A percentile compares a stretch with the other conserved stretches of the same genome.
phyloP scores from a whole-genome alignment of 2,797 vertebrate species.

The Arremon aurantiirostris region DNA sequence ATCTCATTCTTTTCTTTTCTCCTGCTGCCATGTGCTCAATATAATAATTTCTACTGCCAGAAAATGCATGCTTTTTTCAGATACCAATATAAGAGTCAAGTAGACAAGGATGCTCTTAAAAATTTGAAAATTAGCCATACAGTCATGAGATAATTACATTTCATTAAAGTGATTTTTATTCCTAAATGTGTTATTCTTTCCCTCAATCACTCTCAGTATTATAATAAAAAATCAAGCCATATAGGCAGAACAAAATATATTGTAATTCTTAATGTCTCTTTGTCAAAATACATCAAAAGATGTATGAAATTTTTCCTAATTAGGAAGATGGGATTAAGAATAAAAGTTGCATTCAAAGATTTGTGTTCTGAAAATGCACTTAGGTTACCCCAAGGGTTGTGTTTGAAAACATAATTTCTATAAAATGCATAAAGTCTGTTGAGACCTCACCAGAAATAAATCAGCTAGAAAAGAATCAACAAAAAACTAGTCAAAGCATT shows the following conservation, averaged over 20 bases:
- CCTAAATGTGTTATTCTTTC: not conserved
- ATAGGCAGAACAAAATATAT: not conserved
- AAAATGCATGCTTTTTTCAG: not conserved
- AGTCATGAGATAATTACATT: not conserved
- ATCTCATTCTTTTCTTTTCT: not conserved
- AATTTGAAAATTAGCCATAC: not conserved
- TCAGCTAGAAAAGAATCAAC: not conserved
- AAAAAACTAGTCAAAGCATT: not conserved
- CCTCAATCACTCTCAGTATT: not conserved
- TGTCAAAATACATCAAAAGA: not conserved
- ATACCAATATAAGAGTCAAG: not conserved
- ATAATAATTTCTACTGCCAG: not conserved
- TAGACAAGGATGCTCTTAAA: not conserved
- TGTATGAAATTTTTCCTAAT: not conserved
- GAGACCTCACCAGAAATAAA: not conserved
- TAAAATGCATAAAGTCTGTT: not conserved
- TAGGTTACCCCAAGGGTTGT: not conserved
- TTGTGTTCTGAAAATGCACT: not conserved
- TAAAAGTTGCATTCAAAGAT: not conserved
- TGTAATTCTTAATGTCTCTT: not conserved
- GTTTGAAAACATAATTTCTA: not conserved
- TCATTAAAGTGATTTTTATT: not conserved
- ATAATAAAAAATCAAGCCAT: not conserved
- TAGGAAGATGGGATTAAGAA: not conserved
- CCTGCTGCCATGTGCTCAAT: not conserved